Evolutionary conservation across 2,888 invertebrate species (phyloP).

Genomic region (Tetropium fuscum): DNA sequence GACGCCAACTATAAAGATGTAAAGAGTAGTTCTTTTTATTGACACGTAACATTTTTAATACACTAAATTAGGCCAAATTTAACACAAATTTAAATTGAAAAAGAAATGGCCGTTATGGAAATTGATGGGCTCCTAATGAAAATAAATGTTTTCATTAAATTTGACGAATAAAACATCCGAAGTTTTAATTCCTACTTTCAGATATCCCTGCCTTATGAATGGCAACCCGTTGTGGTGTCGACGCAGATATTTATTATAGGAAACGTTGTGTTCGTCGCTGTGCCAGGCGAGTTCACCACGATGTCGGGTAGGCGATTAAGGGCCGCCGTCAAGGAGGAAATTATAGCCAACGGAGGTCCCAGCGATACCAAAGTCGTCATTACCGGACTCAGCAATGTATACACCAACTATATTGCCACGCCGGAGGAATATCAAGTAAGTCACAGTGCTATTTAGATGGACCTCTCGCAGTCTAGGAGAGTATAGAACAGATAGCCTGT

Average conservation of each 20-base stretch:
- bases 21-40: too few relatives aligned
- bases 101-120: too few relatives aligned
- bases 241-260: constrained; percentile 85
- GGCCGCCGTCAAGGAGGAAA: constrained; percentile 66
- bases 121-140: too few relatives aligned
- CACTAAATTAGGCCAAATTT: too few relatives aligned
- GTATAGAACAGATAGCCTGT: too few relatives aligned
- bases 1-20: too few relatives aligned
- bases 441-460: background rate
- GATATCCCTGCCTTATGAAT: constrained; percentile 77
- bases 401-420: constrained; percentile 91
- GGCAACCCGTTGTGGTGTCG: constrained; percentile 90
- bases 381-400: constrained; percentile 90
- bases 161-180: too few relatives aligned
- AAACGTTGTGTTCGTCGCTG: constrained; percentile 78
- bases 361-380: constrained; percentile 73
- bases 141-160: too few relatives aligned
- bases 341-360: constrained; percentile 65
- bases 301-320: constrained; percentile 89
- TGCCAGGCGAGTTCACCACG: constrained; percentile 95
- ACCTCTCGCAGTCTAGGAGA: too few relatives aligned
- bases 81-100: too few relatives aligned
- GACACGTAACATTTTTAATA: too few relatives aligned
- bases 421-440: constrained; percentile 91
- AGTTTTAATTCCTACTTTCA: constrained; percentile 25